These are phyloP conservation scores for Cephalopholis sonnerati DNA, from an alignment of 2,113 vertebrate genomes.

Conservation along the genomic window DNA sequence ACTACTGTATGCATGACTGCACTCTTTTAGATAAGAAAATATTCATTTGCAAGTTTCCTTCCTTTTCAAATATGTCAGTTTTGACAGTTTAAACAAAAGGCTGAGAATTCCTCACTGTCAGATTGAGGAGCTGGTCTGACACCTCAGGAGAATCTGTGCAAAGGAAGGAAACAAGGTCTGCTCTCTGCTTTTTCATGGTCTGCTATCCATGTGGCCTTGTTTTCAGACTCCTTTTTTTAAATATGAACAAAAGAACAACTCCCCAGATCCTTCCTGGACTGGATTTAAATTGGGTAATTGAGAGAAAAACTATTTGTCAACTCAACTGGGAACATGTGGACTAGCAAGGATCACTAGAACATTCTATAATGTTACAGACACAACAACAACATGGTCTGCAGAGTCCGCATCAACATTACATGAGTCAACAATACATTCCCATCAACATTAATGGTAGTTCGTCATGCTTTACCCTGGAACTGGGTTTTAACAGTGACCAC, in stretches of 20 bases:
- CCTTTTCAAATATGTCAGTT: conserved; percentile 3
- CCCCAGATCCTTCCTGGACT: background rate
- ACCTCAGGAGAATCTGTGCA: conserved; percentile 2
- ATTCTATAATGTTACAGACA: background rate
- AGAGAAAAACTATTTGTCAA: conserved; percentile 6
- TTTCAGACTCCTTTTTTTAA: background rate
- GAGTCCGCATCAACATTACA: conserved; percentile 11
- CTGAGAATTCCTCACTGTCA: conserved; percentile 19
- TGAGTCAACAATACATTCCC: conserved; percentile 8
- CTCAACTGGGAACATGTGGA: background rate
- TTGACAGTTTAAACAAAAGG: conserved; percentile 49
- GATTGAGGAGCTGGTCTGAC: conserved; percentile 5
- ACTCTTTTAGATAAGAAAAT: conserved; percentile 1
- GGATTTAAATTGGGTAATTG: conserved; percentile 4
- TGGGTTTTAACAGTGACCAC: no score
- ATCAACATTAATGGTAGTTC: conserved; percentile 8
- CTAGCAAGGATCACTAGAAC: background rate
- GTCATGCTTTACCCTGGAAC: background rate
- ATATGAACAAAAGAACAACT: conserved; percentile 17
- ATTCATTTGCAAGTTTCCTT: conserved; percentile 12
- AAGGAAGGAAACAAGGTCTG: background rate
- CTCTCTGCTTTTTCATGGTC: background rate
- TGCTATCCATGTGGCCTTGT: background rate
- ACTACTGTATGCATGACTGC: background rate
- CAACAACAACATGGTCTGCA: background rate